A percentile compares a stretch with the other conserved stretches of the same genome.
phyloP scores from a whole-genome alignment of 2,113 vertebrate species.

The Pica pica region DNA sequence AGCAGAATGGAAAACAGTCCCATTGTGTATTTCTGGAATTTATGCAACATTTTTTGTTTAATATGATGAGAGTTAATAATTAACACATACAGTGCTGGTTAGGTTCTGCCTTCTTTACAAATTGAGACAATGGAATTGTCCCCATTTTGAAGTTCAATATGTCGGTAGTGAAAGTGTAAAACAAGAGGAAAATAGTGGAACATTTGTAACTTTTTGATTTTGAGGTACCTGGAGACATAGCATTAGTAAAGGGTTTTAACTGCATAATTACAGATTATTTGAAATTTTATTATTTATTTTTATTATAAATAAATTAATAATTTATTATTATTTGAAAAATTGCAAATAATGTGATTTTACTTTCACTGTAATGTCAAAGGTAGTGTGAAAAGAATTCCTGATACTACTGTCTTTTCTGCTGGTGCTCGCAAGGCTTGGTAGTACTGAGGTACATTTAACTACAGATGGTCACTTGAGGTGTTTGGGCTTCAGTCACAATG shows the following conservation, averaged over 20 bases:
- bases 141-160: background rate
- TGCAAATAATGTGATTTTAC: background rate
- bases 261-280: background rate
- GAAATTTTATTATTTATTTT: too few species aligned
- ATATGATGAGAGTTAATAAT: background rate
- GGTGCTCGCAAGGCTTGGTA: background rate
- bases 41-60: background rate
- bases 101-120: background rate
- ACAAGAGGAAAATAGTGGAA: background rate
- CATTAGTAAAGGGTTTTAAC: background rate
- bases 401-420: background rate
- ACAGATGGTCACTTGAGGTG: background rate
- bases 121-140: background rate
- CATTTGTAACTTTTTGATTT: background rate
- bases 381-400: background rate
- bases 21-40: background rate
- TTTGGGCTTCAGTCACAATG: background rate
- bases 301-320: too few species aligned
- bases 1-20: background rate
- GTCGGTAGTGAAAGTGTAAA: background rate
- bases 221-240: background rate
- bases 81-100: background rate
- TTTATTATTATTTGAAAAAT: background rate
- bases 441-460: background rate
- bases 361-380: background rate